Evolutionary conservation across 2,888 invertebrate genomes (phyloP), one percentile per base, ranked within the genome.

Genomic region (Thera obeliscata): DNA sequence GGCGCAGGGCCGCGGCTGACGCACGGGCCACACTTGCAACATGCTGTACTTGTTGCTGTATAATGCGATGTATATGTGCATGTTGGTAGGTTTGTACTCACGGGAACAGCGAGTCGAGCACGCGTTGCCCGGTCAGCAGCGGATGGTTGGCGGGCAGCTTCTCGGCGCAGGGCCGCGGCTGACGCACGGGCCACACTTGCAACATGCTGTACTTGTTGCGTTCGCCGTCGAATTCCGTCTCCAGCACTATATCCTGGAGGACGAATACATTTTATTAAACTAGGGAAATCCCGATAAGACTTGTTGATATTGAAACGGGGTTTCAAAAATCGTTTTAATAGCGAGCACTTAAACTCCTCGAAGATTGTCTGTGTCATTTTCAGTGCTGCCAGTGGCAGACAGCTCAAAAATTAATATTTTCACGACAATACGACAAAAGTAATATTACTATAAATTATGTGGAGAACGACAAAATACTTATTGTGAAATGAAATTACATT

Each of bases 11-110:
- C 99, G 95, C 70, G 99, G 98, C 90, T 98, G 98, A 87, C 99
- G 97, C 79, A 99, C 99, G 6, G 99, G 99, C 99, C 99, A 99
- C 74, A 99, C 98, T 95, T 99, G 99, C 93, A 99, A 94, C 99
- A 99, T 99, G 72, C 96, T 96, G 94, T 96, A 98, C 87, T 98
- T 96, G 69, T 96, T 96, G 84, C 96, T n/a, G n/a, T n/a, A n/a
- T n/a, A n/a, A n/a, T n/a, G n/a, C n/a, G n/a, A n/a, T n/a, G 87
- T 38, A 38, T 38, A 38, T 38, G 36, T 38, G 36, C 4, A 38
- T 38, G 36, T 38, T 38, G 4, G 38, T 38, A 5, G 3, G 38
- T 38, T 1, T 38, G 7, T 73, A 95, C 96, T 94, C 89, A 98
- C 95, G 99, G 99, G 95, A 99, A 99, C 58, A 99, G 95, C 0